A percentile compares a stretch with the other conserved stretches of the same genome.
Evolutionary conservation across 2,113 vertebrate species (phyloP).

Genomic region (Odobenus rosmarus): DNA sequence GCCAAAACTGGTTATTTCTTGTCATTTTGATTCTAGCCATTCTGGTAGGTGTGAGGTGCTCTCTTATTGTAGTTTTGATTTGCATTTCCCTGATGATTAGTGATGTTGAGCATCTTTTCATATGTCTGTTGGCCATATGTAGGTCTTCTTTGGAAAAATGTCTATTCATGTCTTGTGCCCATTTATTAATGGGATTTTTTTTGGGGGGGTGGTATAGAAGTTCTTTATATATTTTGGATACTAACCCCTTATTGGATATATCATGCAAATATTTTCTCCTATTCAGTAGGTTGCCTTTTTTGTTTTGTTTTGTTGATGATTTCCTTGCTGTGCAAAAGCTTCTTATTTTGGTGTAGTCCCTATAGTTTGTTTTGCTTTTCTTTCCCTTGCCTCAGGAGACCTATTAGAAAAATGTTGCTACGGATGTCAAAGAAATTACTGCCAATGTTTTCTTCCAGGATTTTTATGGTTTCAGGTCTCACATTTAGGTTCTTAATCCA

Average conservation of each 20-base stretch:
- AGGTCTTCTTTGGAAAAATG: neutral
- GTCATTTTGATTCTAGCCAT: neutral
- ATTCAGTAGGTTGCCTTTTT: neutral
- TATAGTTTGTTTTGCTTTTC: neutral
- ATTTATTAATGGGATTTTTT: neutral
- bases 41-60: neutral
- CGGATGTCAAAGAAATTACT: neutral
- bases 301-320: neutral
- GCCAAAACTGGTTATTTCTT: neutral
- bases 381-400: neutral
- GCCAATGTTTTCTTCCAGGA: neutral
- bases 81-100: neutral
- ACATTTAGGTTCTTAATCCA: neutral
- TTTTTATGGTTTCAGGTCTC: neutral
- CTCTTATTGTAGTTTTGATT: neutral
- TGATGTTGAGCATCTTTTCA: neutral
- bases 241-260: neutral
- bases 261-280: neutral
- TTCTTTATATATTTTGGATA: neutral
- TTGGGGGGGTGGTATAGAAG: neutral
- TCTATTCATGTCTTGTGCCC: neutral
- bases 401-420: neutral
- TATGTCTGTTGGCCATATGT: neutral
- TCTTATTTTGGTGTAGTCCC: neutral
- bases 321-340: neutral